Conservation (phyloP, 2,888 invertebrate species). For the Apamea epomidion region DNA sequence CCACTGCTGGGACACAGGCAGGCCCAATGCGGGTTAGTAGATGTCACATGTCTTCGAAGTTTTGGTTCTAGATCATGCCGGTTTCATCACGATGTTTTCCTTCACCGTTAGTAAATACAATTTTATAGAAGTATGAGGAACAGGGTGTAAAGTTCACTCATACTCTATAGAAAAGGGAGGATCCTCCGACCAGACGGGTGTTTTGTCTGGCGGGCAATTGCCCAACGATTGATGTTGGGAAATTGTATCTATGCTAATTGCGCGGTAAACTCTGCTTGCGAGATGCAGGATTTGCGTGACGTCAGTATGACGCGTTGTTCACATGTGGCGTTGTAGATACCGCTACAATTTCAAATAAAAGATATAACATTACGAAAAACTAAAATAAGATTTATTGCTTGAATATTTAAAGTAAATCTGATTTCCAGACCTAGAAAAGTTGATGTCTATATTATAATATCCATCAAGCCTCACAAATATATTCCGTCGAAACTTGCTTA, state of each 20-base stretch:
- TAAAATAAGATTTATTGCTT: not conserved
- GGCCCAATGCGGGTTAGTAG: not conserved
- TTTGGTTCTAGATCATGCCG: not conserved
- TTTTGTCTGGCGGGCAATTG: no score
- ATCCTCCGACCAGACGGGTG: no score
- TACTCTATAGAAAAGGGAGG: no score
- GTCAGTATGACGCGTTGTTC: no score
- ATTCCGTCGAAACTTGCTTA: conserved; percentile 2
- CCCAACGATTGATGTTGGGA: no score
- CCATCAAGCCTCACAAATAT: conserved; percentile 6
- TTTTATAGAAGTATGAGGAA: no score
- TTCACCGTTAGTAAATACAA: not conserved
- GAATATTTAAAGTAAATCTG: not conserved
- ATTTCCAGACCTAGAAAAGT: not conserved
- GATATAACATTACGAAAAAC: not conserved
- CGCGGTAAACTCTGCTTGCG: no score
- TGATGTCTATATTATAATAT: not conserved
- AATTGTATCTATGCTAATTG: no score
- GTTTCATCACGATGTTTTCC: not conserved
- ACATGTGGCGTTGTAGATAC: no score
- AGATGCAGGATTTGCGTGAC: no score
- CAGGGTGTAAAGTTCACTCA: no score
- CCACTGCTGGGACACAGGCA: not conserved
- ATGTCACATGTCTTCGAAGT: not conserved
- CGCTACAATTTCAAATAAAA: conserved; percentile 11